Conservation (phyloP, 2,888 invertebrate species). For the Eupithecia subfuscata region DNA sequence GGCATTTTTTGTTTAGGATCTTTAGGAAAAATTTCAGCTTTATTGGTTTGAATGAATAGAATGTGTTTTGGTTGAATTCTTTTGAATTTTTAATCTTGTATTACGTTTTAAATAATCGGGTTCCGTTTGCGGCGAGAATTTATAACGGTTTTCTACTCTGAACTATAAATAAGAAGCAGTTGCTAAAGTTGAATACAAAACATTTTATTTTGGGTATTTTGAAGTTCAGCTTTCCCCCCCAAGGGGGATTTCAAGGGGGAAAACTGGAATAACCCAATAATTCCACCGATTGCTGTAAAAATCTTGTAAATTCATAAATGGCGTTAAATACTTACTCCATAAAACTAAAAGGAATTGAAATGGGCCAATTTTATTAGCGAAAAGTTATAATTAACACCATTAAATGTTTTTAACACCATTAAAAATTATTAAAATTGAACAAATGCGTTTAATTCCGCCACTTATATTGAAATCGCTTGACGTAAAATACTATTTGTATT, state of each 20-base stretch:
- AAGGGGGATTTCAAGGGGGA: no score
- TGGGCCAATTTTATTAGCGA: background rate
- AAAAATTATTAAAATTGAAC: no score
- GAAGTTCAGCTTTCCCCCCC: no score
- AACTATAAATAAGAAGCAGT: background rate
- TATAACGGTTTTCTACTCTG: background rate
- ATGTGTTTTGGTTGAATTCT: background rate
- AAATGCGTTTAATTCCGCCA: background rate
- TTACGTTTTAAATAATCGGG: background rate
- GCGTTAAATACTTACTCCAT: background rate
- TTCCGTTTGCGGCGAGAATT: background rate
- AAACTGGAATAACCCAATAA: no score
- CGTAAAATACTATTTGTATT: background rate
- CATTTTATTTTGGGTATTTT: no score
- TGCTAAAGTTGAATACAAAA: background rate
- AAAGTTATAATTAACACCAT: no score
- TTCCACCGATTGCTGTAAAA: background rate
- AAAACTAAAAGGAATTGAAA: background rate
- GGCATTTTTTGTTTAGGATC: conserved; percentile 5
- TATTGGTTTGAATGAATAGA: background rate
- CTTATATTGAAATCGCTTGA: background rate
- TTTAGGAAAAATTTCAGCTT: conserved; percentile 2
- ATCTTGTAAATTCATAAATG: background rate
- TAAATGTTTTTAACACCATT: no score
- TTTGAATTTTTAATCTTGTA: background rate